These are phyloP conservation scores for Drosophila leonis DNA, from an alignment of 2,888 invertebrate species.

Conservation along the genomic window DNA sequence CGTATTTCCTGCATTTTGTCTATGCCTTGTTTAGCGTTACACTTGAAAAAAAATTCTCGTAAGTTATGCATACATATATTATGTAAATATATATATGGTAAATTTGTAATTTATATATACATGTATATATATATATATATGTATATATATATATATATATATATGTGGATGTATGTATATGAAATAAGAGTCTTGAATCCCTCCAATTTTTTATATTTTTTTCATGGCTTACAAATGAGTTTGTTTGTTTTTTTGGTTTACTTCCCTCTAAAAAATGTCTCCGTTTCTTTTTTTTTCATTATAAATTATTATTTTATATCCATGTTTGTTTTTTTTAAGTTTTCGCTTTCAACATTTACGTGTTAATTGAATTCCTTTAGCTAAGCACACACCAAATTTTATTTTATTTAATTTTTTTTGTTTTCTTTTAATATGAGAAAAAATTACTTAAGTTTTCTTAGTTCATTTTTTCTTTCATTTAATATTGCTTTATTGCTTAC, in stretches of 20 bases:
- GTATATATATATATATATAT: slow-evolving; percentile 15
- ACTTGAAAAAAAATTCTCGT: slow-evolving; percentile 45
- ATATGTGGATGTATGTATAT: slow-evolving; percentile 53
- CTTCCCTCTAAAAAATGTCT: slow-evolving; percentile 28
- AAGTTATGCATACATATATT: slow-evolving; percentile 41
- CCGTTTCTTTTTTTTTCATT: slow-evolving; percentile 17
- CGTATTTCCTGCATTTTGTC: slow-evolving; percentile 76
- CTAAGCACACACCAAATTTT: slow-evolving; percentile 49
- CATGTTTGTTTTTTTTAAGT: slow-evolving; percentile 10
- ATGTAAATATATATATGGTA: slow-evolving; percentile 48
- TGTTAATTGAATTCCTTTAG: slow-evolving; percentile 62
- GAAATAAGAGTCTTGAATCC: slow-evolving; percentile 85
- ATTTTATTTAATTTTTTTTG: slow-evolving; percentile 3
- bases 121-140: slow-evolving; percentile 39
- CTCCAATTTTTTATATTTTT: slow-evolving; percentile 78
- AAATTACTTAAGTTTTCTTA: slow-evolving; percentile 46
- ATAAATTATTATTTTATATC: slow-evolving; percentile 20
- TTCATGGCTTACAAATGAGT: slow-evolving; percentile 48
- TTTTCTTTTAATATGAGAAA: slow-evolving; percentile 27
- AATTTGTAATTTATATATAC: slow-evolving; percentile 43
- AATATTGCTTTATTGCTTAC: slow-evolving; percentile 66
- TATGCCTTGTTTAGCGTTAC: slow-evolving; percentile 47
- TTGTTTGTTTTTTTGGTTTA: slow-evolving; percentile 16
- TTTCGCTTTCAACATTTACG: slow-evolving; percentile 51
- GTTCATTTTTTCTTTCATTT: slow-evolving; percentile 31